Base-by-base conservation (phyloP, 1,140 invertebrate species). In the Sipha flava region DNA sequence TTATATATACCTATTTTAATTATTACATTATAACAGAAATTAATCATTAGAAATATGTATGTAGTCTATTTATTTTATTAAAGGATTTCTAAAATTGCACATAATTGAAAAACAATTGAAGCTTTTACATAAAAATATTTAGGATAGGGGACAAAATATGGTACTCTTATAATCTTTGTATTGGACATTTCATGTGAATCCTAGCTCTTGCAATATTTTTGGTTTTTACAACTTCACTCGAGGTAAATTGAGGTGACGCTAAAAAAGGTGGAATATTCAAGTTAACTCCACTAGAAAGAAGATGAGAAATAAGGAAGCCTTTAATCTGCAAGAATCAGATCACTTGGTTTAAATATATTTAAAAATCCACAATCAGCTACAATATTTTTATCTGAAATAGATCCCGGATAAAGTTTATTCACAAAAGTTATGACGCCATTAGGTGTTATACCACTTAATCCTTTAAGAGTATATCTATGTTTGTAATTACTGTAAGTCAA, bases 211-310 rank as follows among this genome's bases (percentile, higher is more conserved):
- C 80, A 12, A 73, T 80, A 3, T 9, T 43, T 80, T 37, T 73
- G 4, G 64, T 23, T 29, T 16, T 23, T 0, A 21, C 0, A n/a
- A 80, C 26, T 73, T 75, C 66, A 57, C 9, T 14, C 0, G 66
- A 10, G 5, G 64, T 54, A 45, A 80, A 80, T 43, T 80, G 68
- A 16, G 66, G n/a, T 23, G n/a, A 26, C 0, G 3, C 10, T 49
- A 57, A 29, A 73, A 80, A 80, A 3, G 80, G 80, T 7, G 80
- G 68, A 23, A 80, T 73, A 29, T 80, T 80, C 1, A 73, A 34
- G 2, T 23, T 21, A 9, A 47, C 43, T 6, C 37, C 68, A 31
- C 23, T 1, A 43, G 80, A 52, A 1, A 80, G 0, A 10, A 52
- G 14, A 49, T 80, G 52, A 3, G 45, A 45, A 34, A 75, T 73